Base-by-base conservation (phyloP, 2,113 vertebrate genomes). In the Entosphenus tridentatus region DNA sequence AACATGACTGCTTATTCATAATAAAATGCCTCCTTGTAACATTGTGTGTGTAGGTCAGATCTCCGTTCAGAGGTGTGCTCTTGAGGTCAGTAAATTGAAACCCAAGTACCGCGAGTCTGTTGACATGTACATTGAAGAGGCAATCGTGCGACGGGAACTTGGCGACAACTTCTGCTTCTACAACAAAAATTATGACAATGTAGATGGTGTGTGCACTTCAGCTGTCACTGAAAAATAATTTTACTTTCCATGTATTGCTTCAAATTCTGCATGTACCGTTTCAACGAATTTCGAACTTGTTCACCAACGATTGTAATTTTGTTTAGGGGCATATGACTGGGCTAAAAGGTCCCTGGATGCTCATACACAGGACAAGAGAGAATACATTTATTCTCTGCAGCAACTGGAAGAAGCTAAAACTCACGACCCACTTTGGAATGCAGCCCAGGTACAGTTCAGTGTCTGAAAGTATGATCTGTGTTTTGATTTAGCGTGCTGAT, bases 111-210 rank as follows among this genome's bases (percentile, higher is more conserved):
- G 76, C 39, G 75, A 80, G 8, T 81, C 85, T 0, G 78, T 86
- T 56, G 57, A 82, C 1, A 56, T 71, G 1, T 90, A 85, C 1
- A 77, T 84, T 2, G 88, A 92, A 75, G 88, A 88, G 77, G 80
- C 87, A 0, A 80, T 90, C 73, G 83, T 92, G 69, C 83, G 88
- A 54, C 69, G 86, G 67, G 87, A 92, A 75, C 81, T 90, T 75
- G 81, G 86, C 0, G 87, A 92, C 77, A 92, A 92, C 78, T 92
- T 86, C 73, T 92, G 88, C 77, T 92, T 81, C 77, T 90, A 89
- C 80, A 90, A 90, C 68, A 73, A 80, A 67, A 83, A 84, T 68
- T 92, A 92, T 0, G 87, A 90, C 81, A 78, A 77, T 0, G 18
- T 89, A 56, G 78, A 82, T 73, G 87, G 87, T 90, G 73, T 75